Percentiles rank a stretch among this genome's conserved stretches.
phyloP scores from a whole-genome alignment of 2,888 invertebrate genomes.

The Tyria jacobaeae region DNA sequence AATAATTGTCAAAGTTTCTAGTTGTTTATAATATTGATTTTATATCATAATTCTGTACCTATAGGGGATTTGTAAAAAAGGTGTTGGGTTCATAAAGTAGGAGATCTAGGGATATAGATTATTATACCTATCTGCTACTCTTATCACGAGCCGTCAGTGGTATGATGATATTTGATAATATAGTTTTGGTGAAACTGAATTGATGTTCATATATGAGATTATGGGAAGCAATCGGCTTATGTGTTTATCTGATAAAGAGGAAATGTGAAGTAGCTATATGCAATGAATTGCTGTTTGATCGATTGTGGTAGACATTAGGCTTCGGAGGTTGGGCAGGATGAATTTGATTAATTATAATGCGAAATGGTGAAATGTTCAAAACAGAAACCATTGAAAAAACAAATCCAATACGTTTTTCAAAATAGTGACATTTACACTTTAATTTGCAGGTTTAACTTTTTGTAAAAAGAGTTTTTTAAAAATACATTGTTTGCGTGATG shows the following conservation, averaged over 20 bases:
- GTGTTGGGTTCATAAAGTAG: slow-evolving; percentile 18
- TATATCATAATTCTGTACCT: neutral
- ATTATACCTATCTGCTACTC: slow-evolving; percentile 17
- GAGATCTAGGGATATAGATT: slow-evolving; percentile 12
- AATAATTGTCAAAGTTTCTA: neutral
- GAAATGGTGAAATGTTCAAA: neutral
- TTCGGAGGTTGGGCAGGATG: slow-evolving; percentile 32
- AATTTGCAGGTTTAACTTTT: no score
- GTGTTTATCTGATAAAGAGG: slow-evolving; percentile 75
- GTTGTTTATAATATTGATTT: slow-evolving; percentile 15
- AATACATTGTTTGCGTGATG: slow-evolving; percentile 45
- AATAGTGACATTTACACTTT: neutral
- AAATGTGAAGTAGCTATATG: slow-evolving; percentile 49
- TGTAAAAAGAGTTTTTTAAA: no score
- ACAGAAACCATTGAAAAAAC: neutral
- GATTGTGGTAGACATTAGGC: slow-evolving; percentile 49
- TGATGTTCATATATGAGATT: slow-evolving; percentile 66
- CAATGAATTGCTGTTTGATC: slow-evolving; percentile 64
- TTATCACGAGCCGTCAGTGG: slow-evolving; percentile 35
- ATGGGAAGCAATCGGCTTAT: slow-evolving; percentile 67
- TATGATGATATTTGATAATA: slow-evolving; percentile 46
- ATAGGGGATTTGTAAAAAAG: slow-evolving; percentile 8
- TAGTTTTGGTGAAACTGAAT: slow-evolving; percentile 58
- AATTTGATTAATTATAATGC: no score
- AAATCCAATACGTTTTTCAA: neutral